Evolutionary conservation across 2,113 vertebrate genomes (phyloP), one percentile per base, ranked within the genome.

Genomic region (Halcyon senegalensis): DNA sequence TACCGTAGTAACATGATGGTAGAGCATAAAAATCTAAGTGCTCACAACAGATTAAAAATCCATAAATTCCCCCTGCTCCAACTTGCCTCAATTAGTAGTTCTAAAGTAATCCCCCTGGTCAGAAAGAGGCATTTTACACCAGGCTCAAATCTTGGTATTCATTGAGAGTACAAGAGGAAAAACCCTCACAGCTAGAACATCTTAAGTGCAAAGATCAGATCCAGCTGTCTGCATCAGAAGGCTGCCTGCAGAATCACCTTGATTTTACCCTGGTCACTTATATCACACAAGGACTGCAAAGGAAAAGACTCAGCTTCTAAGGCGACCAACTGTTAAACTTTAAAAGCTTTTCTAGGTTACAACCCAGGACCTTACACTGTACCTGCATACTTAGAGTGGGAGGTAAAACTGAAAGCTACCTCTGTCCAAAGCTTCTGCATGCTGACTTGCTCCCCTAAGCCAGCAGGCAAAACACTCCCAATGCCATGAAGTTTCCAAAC

Each of bases 351-450:
- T 62, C 64, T 44, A 53, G 24, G 25, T 50, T 76, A 72, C 31
- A 70, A 84, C 15, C 17, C 51, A 75, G 56, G 10, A 31, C 56
- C 44, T 84, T 43, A 55, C 81, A 41, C 41, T 67, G 50, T 16
- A n/a, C 18, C 9, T 30, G 24, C 0, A 0, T 39, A 56, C 31
- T 84, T 43, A 25, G 0, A 0, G 28, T 7, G 18, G 31, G 31
- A 66, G 7, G 37, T 28, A 19, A 64, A 55, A 69, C 1, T 16
- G 78, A 60, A 87, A 88, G 35, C 13, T 44, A 60, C 9, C 35
- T 79, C 79, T 50, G 11, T 16, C 37, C 53, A 46, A 75, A 81
- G 64, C 30, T 56, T 43, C 60, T 41, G 46, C 59, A 58, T 13
- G 1, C 24, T 13, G 23, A 60, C 55, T 30, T 23, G 35, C 27